phyloP scores from a whole-genome alignment of 92 coral and sea anemone genomes.

The Diadumene lineata region DNA sequence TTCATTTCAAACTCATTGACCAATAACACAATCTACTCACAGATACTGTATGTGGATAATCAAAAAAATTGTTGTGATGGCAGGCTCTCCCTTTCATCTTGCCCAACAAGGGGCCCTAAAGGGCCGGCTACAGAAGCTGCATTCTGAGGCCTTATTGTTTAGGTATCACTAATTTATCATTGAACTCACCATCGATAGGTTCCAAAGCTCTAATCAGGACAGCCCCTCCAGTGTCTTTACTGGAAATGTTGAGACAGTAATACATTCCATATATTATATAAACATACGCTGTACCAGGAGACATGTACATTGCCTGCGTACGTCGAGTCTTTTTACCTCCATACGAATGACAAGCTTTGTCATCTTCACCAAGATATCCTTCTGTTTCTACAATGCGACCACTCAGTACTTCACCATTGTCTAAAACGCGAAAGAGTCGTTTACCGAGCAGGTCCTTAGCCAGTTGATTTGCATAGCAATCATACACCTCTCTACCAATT shows the following conservation, averaged over 20 bases:
- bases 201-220: slow-evolving; percentile 90
- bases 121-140: no score
- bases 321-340: slow-evolving; percentile 83
- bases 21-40: no score
- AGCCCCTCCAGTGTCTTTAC: slow-evolving; percentile 85
- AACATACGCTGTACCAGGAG: slow-evolving; percentile 92
- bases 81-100: no score
- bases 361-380: slow-evolving; percentile 85
- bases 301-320: slow-evolving; percentile 75
- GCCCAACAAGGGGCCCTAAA: no score
- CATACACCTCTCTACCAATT: slow-evolving; percentile 69
- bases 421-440: slow-evolving; percentile 68
- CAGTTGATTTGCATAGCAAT: slow-evolving; percentile 60
- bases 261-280: slow-evolving; percentile 96
- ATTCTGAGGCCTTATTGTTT: no score
- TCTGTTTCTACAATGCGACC: slow-evolving; percentile 95
- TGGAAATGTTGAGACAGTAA: slow-evolving; percentile 86
- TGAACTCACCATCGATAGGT: slow-evolving; percentile 83
- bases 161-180: no score
- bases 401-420: slow-evolving; percentile 64
- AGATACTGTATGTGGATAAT: no score
- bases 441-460: slow-evolving; percentile 85
- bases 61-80: no score
- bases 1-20: no score
- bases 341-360: slow-evolving; percentile 88